Conservation (phyloP, 2,888 invertebrate species). For the Trachelus troglodyta region DNA sequence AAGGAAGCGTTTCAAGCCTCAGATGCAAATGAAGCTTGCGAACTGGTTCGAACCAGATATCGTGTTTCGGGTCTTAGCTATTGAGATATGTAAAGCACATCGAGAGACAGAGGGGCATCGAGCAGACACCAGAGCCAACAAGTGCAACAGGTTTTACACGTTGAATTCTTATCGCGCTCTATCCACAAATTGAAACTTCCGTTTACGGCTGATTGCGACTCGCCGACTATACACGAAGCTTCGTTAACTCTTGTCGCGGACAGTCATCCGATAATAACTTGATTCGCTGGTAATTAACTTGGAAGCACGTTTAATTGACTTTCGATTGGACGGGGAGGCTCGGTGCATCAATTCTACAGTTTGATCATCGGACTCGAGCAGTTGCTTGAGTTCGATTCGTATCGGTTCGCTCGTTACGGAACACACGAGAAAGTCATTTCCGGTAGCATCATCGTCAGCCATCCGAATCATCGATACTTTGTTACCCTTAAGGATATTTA, state of each 20-base stretch:
- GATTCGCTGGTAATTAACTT: constrained; percentile 46
- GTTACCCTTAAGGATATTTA: not conserved
- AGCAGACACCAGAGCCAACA: constrained; percentile 13
- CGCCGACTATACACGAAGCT: not conserved
- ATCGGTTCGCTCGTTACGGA: not conserved
- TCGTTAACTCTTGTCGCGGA: constrained; percentile 16
- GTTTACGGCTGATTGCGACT: not conserved
- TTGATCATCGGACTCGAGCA: not conserved
- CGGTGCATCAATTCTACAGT: constrained; percentile 25
- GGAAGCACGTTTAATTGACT: constrained; percentile 52
- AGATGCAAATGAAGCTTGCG: constrained; percentile 29
- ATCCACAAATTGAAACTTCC: not conserved
- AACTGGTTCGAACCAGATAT: constrained; percentile 29
- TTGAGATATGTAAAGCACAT: not conserved
- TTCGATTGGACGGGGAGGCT: constrained; percentile 40
- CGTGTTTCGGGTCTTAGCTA: not conserved
- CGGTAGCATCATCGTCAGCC: not conserved
- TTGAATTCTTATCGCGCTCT: constrained; percentile 19
- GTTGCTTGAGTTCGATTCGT: not conserved
- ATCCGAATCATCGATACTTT: not conserved
- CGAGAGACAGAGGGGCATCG: not conserved
- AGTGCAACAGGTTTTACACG: constrained; percentile 41
- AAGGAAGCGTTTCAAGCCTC: constrained; percentile 5
- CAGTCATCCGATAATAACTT: constrained; percentile 40
- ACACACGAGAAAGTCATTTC: not conserved